Base-by-base conservation (phyloP, 2,113 vertebrate species). In the Jaculus jaculus region DNA sequence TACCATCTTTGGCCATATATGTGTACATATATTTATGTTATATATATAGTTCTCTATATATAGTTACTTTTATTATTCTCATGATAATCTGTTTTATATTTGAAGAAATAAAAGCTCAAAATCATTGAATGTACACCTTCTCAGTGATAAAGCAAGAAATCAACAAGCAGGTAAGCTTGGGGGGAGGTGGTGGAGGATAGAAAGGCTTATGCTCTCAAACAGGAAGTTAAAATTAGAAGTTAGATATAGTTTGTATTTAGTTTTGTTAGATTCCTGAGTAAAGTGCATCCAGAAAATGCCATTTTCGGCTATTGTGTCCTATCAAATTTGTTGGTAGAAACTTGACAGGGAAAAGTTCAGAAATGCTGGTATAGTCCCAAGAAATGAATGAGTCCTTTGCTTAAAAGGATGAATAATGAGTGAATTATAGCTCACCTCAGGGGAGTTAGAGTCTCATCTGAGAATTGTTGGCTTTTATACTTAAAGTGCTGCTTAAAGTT, bases 71-170 rank as follows among this genome's bases (percentile, higher is more conserved):
- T 69, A 77, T 73, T 94, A 28, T 65, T 83, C 24, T 93, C 65
- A n/a, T 61, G 34, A 39, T 30, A 66, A 61, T 39, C 3, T 65
- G 0, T 28, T 79, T 92, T 69, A 63, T 39, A 51, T 13, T 68
- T 86, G 17, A 91, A 79, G 81, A 95, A 90, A 34, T 69, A 85
- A 90, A 85, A 30, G 54, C 28, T 42, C 32, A 72, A 37, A 75
- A 51, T 20, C 24, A 18, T 84, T 65, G 58, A 84, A 65, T 82
- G 34, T 37, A 16, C 3, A 82, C n/a, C 37, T 65, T 1, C 42
- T 82, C 87, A 58, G 63, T 51, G 69, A 24, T 79, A 73, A 93
- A 90, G 26, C 58, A 37, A 63, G 34, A 30, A 79, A 7, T 51
- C 42, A 83, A 47, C 16, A 74, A 17, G 69, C 39, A 80, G 63